phyloP scores from a whole-genome alignment of 2,797 vertebrate species.

The Muraenolepis orangiensis region DNA sequence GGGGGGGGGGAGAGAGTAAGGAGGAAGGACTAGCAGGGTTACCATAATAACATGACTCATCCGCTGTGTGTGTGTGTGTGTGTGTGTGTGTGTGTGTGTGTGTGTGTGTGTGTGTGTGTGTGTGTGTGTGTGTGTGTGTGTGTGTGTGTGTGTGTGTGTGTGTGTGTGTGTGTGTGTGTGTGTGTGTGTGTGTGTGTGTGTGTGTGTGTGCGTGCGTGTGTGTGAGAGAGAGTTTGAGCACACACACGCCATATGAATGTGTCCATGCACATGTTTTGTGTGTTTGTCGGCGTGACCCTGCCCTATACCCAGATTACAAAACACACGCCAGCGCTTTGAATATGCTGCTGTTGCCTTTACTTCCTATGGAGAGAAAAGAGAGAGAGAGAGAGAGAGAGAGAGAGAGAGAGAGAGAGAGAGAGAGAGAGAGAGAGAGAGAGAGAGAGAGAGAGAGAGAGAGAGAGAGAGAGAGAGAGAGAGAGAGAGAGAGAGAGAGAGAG shows the following conservation, averaged over 20 bases:
- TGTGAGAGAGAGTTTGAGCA: constrained; percentile 20
- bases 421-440: constrained; percentile 21
- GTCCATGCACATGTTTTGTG: neutral
- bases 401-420: constrained; percentile 4
- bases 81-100: constrained; percentile 31
- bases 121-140: neutral
- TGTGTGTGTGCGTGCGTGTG: constrained; percentile 26
- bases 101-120: neutral
- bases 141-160: neutral
- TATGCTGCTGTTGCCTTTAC: constrained; percentile 43
- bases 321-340: constrained; percentile 45
- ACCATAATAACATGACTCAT: constrained; percentile 59
- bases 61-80: constrained; percentile 11
- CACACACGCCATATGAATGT: neutral
- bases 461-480: constrained; percentile 15
- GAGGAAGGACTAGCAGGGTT: constrained; percentile 60
- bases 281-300: neutral
- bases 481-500: constrained; percentile 14
- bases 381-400: constrained; percentile 25
- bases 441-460: constrained; percentile 28
- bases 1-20: constrained; percentile 40
- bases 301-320: constrained; percentile 26
- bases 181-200: too few species aligned
- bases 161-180: too few species aligned
- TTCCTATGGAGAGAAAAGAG: constrained; percentile 44